phyloP scores from a whole-genome alignment of 2,113 vertebrate genomes.

The Crotalus horridus region DNA sequence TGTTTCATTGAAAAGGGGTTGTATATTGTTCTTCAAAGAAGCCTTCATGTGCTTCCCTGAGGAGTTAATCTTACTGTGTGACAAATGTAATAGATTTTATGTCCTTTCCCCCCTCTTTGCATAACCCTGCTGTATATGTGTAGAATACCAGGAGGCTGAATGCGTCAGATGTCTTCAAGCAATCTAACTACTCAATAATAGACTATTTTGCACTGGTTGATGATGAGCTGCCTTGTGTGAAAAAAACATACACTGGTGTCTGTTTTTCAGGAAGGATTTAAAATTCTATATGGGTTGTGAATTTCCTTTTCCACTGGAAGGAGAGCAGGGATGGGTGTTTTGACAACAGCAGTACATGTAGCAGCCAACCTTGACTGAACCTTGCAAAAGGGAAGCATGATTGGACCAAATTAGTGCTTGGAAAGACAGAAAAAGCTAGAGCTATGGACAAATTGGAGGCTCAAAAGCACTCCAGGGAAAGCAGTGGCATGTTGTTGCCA shows the following conservation, averaged over 20 bases:
- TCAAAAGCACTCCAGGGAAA: background rate
- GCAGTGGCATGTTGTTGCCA: background rate
- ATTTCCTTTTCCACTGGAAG: background rate
- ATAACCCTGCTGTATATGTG: background rate
- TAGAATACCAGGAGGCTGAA: conserved; percentile 2
- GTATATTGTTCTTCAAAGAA: conserved; percentile 3
- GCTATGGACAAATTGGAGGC: background rate
- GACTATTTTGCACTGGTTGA: background rate
- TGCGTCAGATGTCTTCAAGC: background rate
- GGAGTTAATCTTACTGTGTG: conserved; percentile 5
- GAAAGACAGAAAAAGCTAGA: background rate
- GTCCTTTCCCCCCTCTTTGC: background rate
- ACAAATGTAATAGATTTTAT: conserved; percentile 14
- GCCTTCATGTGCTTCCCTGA: background rate
- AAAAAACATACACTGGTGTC: background rate
- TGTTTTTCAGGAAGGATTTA: background rate
- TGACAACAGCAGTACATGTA: background rate
- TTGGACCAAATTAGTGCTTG: background rate
- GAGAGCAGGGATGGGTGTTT: background rate
- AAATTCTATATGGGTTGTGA: background rate
- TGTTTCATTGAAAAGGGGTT: background rate
- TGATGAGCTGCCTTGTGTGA: background rate
- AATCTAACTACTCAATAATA: conserved; percentile 9
- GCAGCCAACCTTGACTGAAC: background rate
- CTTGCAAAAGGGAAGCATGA: background rate